Conservation (phyloP, 2,113 vertebrate genomes). For the Pleuronectes platessa region DNA sequence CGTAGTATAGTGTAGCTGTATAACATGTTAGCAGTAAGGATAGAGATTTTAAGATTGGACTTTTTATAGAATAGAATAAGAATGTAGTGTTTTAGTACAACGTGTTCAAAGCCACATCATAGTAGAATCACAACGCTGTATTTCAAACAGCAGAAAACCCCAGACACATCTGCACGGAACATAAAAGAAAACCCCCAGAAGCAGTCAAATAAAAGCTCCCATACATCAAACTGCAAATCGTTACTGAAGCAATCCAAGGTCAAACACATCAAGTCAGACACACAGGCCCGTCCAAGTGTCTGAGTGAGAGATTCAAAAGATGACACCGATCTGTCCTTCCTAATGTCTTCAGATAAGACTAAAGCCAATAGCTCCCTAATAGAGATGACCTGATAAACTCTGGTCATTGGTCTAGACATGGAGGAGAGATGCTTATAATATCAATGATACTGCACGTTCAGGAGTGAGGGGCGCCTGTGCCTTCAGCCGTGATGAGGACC, state of each 20-base stretch:
- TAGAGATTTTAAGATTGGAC: too few species aligned
- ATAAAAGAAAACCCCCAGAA: constrained; percentile 16
- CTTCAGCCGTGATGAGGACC: not conserved
- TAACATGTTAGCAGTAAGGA: too few species aligned
- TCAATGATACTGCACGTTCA: not conserved
- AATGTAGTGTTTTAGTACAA: not conserved
- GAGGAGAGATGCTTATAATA: not conserved
- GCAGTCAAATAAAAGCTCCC: constrained; percentile 7
- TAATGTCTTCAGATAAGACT: constrained; percentile 29
- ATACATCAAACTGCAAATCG: constrained; percentile 27
- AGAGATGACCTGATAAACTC: constrained; percentile 45
- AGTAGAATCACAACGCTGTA: not conserved
- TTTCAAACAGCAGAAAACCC: not conserved
- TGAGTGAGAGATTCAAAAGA: constrained; percentile 10
- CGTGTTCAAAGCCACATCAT: not conserved
- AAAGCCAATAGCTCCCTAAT: not conserved
- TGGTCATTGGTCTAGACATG: constrained; percentile 8
- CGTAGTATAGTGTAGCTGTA: too few species aligned
- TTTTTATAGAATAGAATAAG: not conserved
- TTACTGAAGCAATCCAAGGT: constrained; percentile 37
- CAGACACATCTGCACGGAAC: not conserved
- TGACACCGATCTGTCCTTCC: constrained; percentile 17
- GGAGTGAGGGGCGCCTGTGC: not conserved
- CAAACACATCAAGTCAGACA: constrained; percentile 18
- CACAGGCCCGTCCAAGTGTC: not conserved